Evolutionary conservation across 2,888 invertebrate species (phyloP), one percentile per base, ranked within the genome.

Genomic region (Trisateles emortualis): DNA sequence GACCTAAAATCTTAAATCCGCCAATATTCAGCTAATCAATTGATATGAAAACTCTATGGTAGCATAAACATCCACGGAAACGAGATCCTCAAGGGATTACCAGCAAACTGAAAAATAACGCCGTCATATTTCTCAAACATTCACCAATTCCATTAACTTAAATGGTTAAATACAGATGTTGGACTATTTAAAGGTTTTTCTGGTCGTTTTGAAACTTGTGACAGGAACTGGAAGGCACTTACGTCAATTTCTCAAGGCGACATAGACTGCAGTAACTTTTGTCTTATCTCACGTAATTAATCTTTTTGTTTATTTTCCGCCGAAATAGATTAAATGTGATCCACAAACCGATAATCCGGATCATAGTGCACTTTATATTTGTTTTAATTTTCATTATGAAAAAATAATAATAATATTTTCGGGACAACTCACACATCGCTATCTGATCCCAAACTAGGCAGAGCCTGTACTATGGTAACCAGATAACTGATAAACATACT

Each of bases 131-230:
- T 74, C 68, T 68, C 54, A 59, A 68, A 71, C 62, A 72, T 68
- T 67, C 68, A 70, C 69, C 76, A 78, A 81, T 75, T 82, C 79
- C 76, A 80, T 84, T 83, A 81, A 33, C 69, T 65, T 62, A 78
- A 81, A 80, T 79, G 76, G 82, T 77, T 81, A 80, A 83, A 81
- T 74, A 79, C 69, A 59, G 60, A 54, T 62, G 59, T 65, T 64
- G 62, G 73, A 69, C 59, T 74, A 80, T 78, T 76, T 68, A 59
- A 69, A 62, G 45, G 63, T 53, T 10, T 52, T 50, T 46, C 61
- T 56, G 71, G 78, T 70, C 69, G 70, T 72, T 76, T 74, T 69
- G 73, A 62, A 78, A 59, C 61, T 38, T 52, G 44, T 38, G 39
- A 49, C 60, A 52, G 59, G 47, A 59, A 65, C 63, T 54, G 62